phyloP scores from a whole-genome alignment of 2,113 vertebrate species.

The Piprites chloris region DNA sequence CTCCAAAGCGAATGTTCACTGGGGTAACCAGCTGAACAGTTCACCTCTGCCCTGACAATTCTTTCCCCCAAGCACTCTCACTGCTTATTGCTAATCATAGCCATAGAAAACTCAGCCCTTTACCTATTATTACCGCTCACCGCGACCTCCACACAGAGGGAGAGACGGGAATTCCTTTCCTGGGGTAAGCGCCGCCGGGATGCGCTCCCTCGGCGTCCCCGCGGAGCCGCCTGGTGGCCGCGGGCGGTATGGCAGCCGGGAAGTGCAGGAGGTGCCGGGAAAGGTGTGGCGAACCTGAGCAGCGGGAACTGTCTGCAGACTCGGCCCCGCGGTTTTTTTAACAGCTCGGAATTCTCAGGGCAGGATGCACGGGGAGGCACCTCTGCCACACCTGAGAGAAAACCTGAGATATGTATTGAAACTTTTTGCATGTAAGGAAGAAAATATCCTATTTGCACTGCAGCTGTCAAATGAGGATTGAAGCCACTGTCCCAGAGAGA shows the following conservation, averaged over 20 bases:
- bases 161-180: background rate
- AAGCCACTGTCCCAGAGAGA: background rate
- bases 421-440: background rate
- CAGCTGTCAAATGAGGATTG: background rate
- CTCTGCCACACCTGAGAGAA: background rate
- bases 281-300: background rate
- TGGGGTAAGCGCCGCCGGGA: background rate
- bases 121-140: background rate
- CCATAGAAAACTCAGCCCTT: background rate
- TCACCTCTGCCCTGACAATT: background rate
- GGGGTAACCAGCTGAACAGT: background rate
- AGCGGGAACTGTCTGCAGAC: background rate
- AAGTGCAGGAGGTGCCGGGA: background rate
- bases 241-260: background rate
- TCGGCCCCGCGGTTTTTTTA: background rate
- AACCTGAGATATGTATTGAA: background rate
- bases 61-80: background rate
- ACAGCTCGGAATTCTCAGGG: background rate
- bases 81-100: background rate
- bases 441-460: background rate
- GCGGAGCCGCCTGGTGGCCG: slow-evolving; percentile 20
- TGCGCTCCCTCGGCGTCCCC: background rate
- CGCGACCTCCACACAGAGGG: background rate
- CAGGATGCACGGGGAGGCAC: background rate
- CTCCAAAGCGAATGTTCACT: background rate